Evolutionary conservation across 2,888 invertebrate genomes (phyloP), one percentile per base, ranked within the genome.

Genomic region (Cremastobaeus sp.): DNA sequence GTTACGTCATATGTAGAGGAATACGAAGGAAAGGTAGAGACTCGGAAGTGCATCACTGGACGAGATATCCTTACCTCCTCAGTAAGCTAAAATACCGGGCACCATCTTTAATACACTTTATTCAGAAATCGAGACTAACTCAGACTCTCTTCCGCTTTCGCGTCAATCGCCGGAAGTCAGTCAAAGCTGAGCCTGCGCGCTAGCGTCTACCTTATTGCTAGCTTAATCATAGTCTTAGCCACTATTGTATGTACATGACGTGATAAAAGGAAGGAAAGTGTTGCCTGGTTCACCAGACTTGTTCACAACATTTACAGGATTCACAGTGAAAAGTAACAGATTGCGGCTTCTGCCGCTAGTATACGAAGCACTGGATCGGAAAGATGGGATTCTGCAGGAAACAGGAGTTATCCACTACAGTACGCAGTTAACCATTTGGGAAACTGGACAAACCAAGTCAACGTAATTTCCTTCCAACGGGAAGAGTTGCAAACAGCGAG

Each of bases 1-100:
- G 79, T 82, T 84, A 83, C 81, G 80, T 83, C 79, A 52, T 71
- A 81, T 79, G 83, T 80, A 80, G 82, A 83, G 81, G 81, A 81
- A 82, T 81, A 83, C 81, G 81, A 78, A 83, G 82, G 81, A 80
- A 77, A 77, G 77, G 78, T 84, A 81, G 82, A 85, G 82, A 81
- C 79, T 84, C 83, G 84, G 84, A 85, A 84, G 84, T 85, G 84
- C 85, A 82, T 85, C 84, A 81, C 79, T 78, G 85, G 86, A 85
- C 82, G 85, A 81, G 84, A 85, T 84, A 84, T 87, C 86, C 87
- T 87, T 87, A 87, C 87, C 87, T 87, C 87, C 83, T 87, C 87
- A 85, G 87, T 82, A 86, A 87, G 87, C 87, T 87, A 87, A 85
- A 87, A 87, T 86, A 86, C 82, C 81, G 85, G 85, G 85, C 81